These are phyloP conservation scores for Euura saliciscinereae DNA, from an alignment of 1,140 invertebrate genomes.

Conservation along the genomic window DNA sequence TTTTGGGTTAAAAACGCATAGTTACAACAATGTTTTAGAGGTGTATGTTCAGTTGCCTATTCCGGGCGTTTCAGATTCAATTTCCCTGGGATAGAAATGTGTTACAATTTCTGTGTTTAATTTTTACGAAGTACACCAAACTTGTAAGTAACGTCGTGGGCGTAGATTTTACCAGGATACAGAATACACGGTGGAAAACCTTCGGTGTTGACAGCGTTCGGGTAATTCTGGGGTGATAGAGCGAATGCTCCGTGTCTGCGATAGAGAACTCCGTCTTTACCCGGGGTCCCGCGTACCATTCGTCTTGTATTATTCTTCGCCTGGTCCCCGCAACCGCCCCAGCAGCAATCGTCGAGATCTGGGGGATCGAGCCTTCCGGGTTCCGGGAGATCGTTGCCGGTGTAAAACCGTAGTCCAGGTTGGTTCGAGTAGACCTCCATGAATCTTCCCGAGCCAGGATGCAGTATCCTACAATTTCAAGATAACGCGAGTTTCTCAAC, in stretches of 20 bases:
- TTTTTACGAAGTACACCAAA: constrained; percentile 43
- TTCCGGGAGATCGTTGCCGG: constrained; percentile 62
- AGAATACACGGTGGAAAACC: constrained; percentile 56
- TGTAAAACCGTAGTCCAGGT: constrained; percentile 69
- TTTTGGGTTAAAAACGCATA: too few relatives aligned
- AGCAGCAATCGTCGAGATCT: constrained; percentile 21
- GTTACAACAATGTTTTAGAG: too few relatives aligned
- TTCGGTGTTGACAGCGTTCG: constrained; percentile 65
- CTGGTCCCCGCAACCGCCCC: constrained; percentile 10
- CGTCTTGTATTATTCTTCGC: neutral
- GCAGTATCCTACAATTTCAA: constrained; percentile 49
- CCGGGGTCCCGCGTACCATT: constrained; percentile 41
- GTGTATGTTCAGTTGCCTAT: too few relatives aligned
- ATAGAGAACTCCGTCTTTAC: constrained; percentile 62
- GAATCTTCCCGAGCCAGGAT: constrained; percentile 57
- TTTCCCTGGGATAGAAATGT: neutral
- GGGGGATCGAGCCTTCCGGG: constrained; percentile 20
- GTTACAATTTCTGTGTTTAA: neutral
- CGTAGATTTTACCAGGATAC: constrained; percentile 62
- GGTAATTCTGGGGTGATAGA: constrained; percentile 70
- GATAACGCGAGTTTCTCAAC: too few relatives aligned
- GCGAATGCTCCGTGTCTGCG: constrained; percentile 64
- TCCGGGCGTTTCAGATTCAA: too few relatives aligned
- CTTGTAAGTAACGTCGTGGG: constrained; percentile 58
- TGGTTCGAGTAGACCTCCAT: constrained; percentile 67